A percentile compares a stretch with the other conserved stretches of the same genome.
Evolutionary conservation across 2,113 vertebrate species (phyloP).

Genomic region (Spheniscus mendiculus): DNA sequence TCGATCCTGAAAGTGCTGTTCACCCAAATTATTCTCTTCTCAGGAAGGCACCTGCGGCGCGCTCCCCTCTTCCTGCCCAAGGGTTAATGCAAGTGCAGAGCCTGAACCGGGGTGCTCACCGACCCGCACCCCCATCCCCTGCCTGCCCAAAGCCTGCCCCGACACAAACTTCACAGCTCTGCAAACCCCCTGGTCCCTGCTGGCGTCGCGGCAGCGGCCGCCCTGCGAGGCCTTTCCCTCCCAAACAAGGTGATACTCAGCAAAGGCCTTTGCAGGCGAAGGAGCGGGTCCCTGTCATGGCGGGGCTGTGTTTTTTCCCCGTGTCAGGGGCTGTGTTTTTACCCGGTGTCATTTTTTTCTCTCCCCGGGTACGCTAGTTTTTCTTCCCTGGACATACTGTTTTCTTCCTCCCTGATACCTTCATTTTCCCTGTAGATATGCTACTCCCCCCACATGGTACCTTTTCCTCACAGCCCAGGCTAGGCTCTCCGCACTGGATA

Average conservation of each 20-base stretch:
- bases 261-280: background rate
- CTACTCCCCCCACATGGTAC: fast-evolving
- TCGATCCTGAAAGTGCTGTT: background rate
- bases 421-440: background rate
- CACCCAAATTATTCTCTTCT: too few relatives aligned
- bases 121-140: too few relatives aligned
- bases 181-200: background rate
- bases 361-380: background rate
- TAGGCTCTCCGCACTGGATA: fast-evolving
- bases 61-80: too few relatives aligned
- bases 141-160: background rate
- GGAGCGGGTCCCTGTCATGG: too few relatives aligned
- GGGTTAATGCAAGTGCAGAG: background rate
- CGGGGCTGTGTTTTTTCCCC: background rate
- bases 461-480: background rate
- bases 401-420: fast-evolving
- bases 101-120: fast-evolving
- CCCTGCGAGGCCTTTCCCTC: background rate
- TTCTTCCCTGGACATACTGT: fast-evolving
- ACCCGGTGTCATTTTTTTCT: background rate
- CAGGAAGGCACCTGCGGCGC: too few relatives aligned
- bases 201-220: background rate
- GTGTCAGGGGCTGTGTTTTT: background rate
- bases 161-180: background rate
- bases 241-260: fast-evolving